phyloP scores from a whole-genome alignment of 2,888 invertebrate genomes.

The Scaptomyza caliginosa region DNA sequence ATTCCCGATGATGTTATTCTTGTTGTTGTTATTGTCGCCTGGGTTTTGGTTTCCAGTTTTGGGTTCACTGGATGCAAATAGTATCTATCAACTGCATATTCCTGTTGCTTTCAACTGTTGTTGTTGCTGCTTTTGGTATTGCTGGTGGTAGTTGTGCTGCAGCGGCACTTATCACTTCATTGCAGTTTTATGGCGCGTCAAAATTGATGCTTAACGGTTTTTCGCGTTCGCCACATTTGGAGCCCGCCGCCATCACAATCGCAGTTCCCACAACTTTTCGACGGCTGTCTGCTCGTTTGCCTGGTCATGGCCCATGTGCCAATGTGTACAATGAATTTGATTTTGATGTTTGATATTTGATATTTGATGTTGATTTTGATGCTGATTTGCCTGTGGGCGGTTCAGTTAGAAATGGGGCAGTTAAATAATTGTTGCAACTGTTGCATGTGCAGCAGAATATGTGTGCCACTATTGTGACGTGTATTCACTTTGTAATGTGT shows the following conservation, averaged over 20 bases:
- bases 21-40: constrained; percentile 34
- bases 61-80: constrained; percentile 20
- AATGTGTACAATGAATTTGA: constrained; percentile 52
- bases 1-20: constrained; percentile 17
- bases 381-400: constrained; percentile 39
- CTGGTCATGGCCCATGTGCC: constrained; percentile 50
- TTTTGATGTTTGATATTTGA: constrained; percentile 38
- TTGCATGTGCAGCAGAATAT: constrained; percentile 43
- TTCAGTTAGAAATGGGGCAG: neutral
- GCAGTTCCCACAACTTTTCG: constrained; percentile 11
- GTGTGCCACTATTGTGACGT: constrained; percentile 6
- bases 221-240: constrained; percentile 74
- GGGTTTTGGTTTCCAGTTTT: constrained; percentile 39
- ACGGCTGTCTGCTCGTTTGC: constrained; percentile 11
- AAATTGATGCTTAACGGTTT: constrained; percentile 77
- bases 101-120: constrained; percentile 51
- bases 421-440: constrained; percentile 43
- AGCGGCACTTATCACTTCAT: constrained; percentile 79
- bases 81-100: constrained; percentile 62
- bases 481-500: neutral
- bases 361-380: constrained; percentile 48
- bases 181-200: constrained; percentile 79
- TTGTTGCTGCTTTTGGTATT: constrained; percentile 29
- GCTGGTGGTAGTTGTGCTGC: constrained; percentile 15
- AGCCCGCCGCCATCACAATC: constrained; percentile 41